A percentile compares a stretch with the other conserved stretches of the same genome.
These are phyloP conservation scores for Drosophila subpulchrella DNA, from an alignment of 1,140 invertebrate species.

Conservation along the genomic window DNA sequence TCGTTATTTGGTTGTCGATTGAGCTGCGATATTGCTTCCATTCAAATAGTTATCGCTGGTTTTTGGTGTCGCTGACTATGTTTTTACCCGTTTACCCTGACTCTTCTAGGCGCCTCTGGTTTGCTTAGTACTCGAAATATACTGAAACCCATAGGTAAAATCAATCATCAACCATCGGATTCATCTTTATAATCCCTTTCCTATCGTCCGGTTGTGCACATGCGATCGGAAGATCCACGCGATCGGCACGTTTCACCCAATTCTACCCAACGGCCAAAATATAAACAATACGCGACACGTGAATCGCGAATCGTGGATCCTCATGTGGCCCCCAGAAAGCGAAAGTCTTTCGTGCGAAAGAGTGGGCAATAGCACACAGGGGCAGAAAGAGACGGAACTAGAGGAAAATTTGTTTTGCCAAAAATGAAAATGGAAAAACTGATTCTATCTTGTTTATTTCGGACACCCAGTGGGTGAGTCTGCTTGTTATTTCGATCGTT, in stretches of 20 bases:
- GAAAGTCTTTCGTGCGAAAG: constrained; percentile 5
- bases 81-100: background rate
- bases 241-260: constrained; percentile 40
- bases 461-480: constrained; percentile 34
- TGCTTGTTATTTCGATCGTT: constrained; percentile 29
- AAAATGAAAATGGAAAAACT: constrained; percentile 35
- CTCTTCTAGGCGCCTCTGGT: background rate
- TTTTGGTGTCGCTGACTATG: constrained; percentile 11
- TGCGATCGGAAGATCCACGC: constrained; percentile 1
- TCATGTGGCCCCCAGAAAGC: constrained; percentile 27
- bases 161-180: background rate
- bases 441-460: constrained; percentile 46
- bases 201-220: background rate
- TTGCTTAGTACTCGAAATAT: background rate
- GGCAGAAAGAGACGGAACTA: background rate
- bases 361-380: background rate
- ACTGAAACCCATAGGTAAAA: constrained; percentile 4
- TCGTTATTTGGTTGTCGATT: constrained; percentile 13
- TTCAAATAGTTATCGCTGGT: constrained; percentile 62
- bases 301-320: constrained; percentile 18
- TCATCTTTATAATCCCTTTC: background rate
- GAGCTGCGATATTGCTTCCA: constrained; percentile 67
- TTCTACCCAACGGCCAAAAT: constrained; percentile 34
- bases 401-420: constrained; percentile 24
- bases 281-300: constrained; percentile 38